Percentiles rank a stretch among this genome's conserved stretches.
Evolutionary conservation across 2,113 vertebrate species (phyloP).

Genomic region (Seriola quinqueradiata): DNA sequence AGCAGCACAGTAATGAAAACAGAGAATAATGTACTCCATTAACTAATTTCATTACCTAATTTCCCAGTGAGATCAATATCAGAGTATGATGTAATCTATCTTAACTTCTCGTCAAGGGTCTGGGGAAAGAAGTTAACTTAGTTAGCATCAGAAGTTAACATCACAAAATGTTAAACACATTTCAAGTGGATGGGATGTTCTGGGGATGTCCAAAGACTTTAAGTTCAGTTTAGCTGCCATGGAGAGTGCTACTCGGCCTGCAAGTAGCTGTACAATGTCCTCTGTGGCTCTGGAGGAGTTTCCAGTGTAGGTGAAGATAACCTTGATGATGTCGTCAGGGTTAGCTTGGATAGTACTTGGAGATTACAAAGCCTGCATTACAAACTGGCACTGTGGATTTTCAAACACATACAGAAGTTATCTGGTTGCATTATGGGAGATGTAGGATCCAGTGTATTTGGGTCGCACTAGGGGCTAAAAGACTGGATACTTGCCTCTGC

Average conservation of each 20-base stretch:
- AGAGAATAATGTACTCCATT: slow-evolving; percentile 48
- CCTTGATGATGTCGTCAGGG: background rate
- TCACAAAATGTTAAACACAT: background rate
- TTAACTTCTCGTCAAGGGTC: slow-evolving; percentile 7
- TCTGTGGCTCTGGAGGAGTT: background rate
- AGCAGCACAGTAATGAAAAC: slow-evolving; percentile 43
- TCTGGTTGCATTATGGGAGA: background rate
- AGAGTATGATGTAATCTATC: slow-evolving; percentile 37
- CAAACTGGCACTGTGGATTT: too few species aligned
- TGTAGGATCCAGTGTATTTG: too few species aligned
- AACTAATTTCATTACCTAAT: slow-evolving; percentile 38
- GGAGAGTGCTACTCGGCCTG: background rate
- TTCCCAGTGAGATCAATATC: slow-evolving; percentile 40
- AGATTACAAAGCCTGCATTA: background rate
- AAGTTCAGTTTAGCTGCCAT: background rate
- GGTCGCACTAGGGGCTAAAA: too few species aligned
- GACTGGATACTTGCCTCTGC: too few species aligned
- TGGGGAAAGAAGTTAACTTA: slow-evolving; percentile 6
- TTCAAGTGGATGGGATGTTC: background rate
- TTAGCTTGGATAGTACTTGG: background rate
- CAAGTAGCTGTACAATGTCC: background rate
- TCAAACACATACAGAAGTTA: too few species aligned
- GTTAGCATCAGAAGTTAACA: background rate
- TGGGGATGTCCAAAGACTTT: background rate
- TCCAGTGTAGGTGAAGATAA: background rate